phyloP scores from a whole-genome alignment of 2,113 vertebrate species.

The Chaetops frenatus region DNA sequence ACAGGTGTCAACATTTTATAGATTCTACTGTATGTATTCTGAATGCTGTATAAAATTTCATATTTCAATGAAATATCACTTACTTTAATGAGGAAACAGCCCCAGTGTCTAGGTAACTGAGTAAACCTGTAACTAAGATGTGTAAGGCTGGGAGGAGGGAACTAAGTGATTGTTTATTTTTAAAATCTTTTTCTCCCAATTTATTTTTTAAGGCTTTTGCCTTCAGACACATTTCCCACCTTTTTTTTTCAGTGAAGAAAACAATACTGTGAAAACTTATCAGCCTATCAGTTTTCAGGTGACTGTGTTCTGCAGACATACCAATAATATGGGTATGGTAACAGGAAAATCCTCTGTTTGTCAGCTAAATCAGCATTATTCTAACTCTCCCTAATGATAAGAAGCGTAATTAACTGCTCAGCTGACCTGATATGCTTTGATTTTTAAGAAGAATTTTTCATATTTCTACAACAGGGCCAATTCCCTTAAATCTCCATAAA shows the following conservation, averaged over 20 bases:
- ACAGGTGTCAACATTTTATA: background rate
- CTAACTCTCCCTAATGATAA: background rate
- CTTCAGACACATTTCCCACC: background rate
- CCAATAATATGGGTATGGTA: background rate
- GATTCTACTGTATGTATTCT: background rate
- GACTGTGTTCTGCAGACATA: background rate
- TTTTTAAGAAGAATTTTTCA: constrained; percentile 5
- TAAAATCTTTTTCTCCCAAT: background rate
- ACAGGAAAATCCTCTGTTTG: background rate
- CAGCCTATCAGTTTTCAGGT: constrained; percentile 9
- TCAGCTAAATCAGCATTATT: constrained; percentile 37
- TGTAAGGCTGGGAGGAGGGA: background rate
- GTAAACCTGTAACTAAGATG: background rate
- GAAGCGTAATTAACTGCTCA: constrained; percentile 21
- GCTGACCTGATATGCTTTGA: background rate
- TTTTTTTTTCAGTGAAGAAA: background rate
- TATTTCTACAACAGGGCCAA: background rate
- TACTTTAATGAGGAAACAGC: background rate
- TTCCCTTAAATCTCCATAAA: background rate
- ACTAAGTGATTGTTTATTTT: background rate
- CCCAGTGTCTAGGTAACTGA: background rate
- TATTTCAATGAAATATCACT: background rate
- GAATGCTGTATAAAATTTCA: background rate
- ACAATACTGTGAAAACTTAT: constrained; percentile 17
- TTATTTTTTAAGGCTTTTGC: background rate